phyloP scores from a whole-genome alignment of 1,140 invertebrate species.

The Adoxophyes honmai region DNA sequence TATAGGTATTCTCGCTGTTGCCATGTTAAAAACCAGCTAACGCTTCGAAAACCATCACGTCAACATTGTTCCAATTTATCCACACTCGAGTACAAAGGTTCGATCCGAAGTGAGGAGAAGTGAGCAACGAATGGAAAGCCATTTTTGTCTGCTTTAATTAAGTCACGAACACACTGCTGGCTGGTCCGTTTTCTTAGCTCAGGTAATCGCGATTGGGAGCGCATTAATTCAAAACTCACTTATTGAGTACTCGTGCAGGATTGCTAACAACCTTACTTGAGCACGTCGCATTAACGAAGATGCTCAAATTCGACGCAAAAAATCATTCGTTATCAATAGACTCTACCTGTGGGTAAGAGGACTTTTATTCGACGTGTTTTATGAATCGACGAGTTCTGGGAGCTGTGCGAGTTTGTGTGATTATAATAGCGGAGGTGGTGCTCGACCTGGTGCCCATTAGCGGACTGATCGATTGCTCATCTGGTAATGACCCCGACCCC shows the following conservation, averaged over 20 bases:
- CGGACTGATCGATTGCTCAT: too few species aligned
- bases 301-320: constrained; percentile 14
- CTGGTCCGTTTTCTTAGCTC: constrained; percentile 38
- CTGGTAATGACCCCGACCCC: too few species aligned
- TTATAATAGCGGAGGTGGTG: too few species aligned
- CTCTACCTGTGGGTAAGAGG: background rate
- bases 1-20: background rate
- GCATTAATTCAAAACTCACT: constrained; percentile 52
- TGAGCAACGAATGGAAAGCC: constrained; percentile 25
- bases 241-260: constrained; percentile 32
- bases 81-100: constrained; percentile 2
- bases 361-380: background rate
- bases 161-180: constrained; percentile 50
- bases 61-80: constrained; percentile 4
- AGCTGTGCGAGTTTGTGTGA: too few species aligned
- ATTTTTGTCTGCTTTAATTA: constrained; percentile 49
- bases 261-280: constrained; percentile 47
- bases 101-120: background rate
- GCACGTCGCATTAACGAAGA: constrained; percentile 40
- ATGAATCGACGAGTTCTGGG: background rate
- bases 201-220: constrained; percentile 57
- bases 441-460: too few species aligned
- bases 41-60: background rate
- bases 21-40: background rate
- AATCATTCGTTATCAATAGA: background rate